Evolutionary conservation across 2,888 invertebrate species (phyloP).

Genomic region (Xanthorhoe spadicearia): DNA sequence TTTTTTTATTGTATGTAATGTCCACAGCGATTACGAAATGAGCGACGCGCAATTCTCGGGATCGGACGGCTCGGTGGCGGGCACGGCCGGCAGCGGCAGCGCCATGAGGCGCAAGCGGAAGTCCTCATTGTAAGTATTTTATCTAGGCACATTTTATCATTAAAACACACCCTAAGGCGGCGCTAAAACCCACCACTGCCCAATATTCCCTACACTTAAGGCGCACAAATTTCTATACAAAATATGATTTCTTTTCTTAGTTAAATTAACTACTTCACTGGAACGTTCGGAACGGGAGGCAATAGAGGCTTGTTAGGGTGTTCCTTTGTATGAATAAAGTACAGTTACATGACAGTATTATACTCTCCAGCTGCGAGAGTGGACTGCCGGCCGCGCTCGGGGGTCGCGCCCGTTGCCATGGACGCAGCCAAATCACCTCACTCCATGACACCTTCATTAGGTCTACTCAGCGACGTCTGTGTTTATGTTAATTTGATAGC

Average conservation of each 20-base stretch:
- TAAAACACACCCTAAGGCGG: too few relatives aligned
- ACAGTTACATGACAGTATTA: too few relatives aligned
- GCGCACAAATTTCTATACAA: too few relatives aligned
- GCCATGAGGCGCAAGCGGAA: constrained; percentile 64
- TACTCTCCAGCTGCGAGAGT: too few relatives aligned
- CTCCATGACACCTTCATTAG: not conserved
- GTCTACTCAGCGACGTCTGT: not conserved
- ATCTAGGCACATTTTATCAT: too few relatives aligned
- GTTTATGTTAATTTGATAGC: not conserved
- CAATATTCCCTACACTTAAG: too few relatives aligned
- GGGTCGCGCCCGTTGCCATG: constrained; percentile 7
- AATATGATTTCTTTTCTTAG: too few relatives aligned
- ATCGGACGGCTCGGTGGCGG: constrained; percentile 10
- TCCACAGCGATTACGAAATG: constrained; percentile 53
- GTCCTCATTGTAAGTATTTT: constrained; percentile 62
- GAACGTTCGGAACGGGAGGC: too few relatives aligned
- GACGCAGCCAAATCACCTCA: constrained; percentile 4
- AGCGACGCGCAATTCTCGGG: constrained; percentile 4
- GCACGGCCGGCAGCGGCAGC: constrained; percentile 13
- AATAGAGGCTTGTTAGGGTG: too few relatives aligned
- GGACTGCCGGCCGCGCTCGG: not conserved
- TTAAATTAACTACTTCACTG: too few relatives aligned
- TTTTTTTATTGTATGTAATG: not conserved
- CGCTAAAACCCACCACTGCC: too few relatives aligned
- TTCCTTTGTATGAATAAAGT: too few relatives aligned